A percentile compares a stretch with the other conserved stretches of the same genome.
These are phyloP conservation scores for Tangara arthus DNA, from an alignment of 2,797 vertebrate genomes.

Conservation along the genomic window DNA sequence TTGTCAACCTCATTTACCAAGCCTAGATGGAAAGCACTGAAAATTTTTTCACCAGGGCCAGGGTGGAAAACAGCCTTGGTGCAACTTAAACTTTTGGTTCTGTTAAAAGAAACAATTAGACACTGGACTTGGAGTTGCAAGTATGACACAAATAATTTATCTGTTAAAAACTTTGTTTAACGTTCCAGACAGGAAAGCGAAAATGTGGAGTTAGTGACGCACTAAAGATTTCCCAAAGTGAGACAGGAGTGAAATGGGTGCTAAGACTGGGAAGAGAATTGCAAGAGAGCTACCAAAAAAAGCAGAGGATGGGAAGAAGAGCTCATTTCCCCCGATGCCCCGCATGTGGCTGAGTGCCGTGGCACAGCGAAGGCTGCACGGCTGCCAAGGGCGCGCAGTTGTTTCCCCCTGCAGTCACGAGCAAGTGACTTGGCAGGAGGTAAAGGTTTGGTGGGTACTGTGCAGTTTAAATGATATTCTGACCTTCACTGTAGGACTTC, in stretches of 20 bases:
- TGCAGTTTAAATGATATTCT: not conserved
- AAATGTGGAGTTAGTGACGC: not conserved
- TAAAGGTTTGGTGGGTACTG: not conserved
- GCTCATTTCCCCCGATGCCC: not conserved
- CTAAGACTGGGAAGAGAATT: not conserved
- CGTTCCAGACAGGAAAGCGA: not conserved
- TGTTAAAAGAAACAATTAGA: not conserved
- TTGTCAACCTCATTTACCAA: not conserved
- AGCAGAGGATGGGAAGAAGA: not conserved
- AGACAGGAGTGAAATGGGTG: not conserved
- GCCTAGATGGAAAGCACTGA: not conserved
- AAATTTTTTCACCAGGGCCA: not conserved
- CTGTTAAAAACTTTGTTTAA: not conserved
- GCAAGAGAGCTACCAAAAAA: not conserved
- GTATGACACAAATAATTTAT: not conserved
- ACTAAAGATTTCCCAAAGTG: not conserved
- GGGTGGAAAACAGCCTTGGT: not conserved
- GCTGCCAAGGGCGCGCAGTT: not conserved
- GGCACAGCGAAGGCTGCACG: rapidly evolving
- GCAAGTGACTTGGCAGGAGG: constrained; percentile 25
- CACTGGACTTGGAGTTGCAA: not conserved
- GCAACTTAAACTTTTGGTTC: not conserved
- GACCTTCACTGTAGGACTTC: not conserved
- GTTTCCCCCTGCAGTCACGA: not conserved
- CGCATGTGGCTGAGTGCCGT: not conserved